A percentile compares a stretch with the other conserved stretches of the same genome.
Evolutionary conservation across 2,797 vertebrate genomes (phyloP).

Genomic region (Mormyrops boulengeri): DNA sequence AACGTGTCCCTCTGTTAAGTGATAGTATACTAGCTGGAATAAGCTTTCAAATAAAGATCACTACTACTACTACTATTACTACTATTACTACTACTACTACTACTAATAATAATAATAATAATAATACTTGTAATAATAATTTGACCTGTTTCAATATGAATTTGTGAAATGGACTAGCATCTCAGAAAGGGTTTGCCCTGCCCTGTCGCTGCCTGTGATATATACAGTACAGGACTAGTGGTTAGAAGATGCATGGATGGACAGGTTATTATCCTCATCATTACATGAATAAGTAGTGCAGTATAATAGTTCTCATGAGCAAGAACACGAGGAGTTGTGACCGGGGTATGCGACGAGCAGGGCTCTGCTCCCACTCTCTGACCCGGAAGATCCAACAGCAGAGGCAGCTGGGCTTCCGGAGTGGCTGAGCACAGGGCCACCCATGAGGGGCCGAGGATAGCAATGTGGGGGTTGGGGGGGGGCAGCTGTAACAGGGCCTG

Average conservation of each 20-base stretch:
- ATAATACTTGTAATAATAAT: background rate
- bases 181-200: background rate
- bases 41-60: background rate
- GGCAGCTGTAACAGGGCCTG: background rate
- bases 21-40: background rate
- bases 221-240: background rate
- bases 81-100: background rate
- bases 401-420: background rate
- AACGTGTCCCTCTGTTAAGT: background rate
- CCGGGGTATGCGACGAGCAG: background rate
- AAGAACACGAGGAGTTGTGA: background rate
- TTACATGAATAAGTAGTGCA: background rate
- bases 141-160: background rate
- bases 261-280: background rate
- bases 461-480: background rate
- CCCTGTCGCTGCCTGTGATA: background rate
- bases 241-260: background rate
- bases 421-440: background rate
- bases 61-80: background rate
- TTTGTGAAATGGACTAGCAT: background rate
- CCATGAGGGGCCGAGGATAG: background rate
- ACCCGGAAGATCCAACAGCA: background rate
- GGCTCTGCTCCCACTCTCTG: background rate
- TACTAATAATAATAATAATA: too few species aligned
- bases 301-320: background rate